phyloP scores from a whole-genome alignment of 2,113 vertebrate genomes.

The Spermophilus dauricus region DNA sequence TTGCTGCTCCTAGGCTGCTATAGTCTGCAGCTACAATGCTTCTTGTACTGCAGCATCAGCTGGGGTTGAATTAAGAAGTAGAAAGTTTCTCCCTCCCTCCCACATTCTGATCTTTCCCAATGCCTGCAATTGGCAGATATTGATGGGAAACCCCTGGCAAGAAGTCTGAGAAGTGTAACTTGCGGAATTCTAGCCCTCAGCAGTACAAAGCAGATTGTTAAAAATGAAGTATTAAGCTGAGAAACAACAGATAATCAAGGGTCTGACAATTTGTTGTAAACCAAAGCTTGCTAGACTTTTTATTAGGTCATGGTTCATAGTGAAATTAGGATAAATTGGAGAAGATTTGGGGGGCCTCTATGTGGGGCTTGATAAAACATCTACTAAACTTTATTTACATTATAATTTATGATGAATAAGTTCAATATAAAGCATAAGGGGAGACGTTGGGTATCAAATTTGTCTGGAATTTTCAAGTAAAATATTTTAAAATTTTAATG shows the following conservation, averaged over 20 bases:
- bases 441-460: slow-evolving; percentile 1
- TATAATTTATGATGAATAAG: neutral
- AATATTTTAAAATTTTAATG: slow-evolving; percentile 46
- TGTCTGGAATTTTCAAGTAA: slow-evolving; percentile 43
- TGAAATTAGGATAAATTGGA: slow-evolving; percentile 20
- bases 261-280: neutral
- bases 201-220: neutral
- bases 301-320: neutral
- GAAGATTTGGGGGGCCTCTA: neutral
- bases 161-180: neutral
- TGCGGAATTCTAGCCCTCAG: neutral
- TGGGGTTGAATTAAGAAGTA: neutral
- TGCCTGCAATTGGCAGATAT: neutral
- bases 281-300: neutral
- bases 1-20: neutral
- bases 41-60: too few relatives aligned
- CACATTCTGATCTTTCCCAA: neutral
- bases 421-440: neutral
- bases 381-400: slow-evolving; percentile 4
- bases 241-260: neutral
- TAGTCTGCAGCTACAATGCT: neutral
- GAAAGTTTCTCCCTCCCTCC: neutral
- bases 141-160: neutral
- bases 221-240: neutral
- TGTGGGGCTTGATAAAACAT: neutral